Evolutionary conservation across 2,113 vertebrate genomes (phyloP).

Genomic region (Merops nubicus): DNA sequence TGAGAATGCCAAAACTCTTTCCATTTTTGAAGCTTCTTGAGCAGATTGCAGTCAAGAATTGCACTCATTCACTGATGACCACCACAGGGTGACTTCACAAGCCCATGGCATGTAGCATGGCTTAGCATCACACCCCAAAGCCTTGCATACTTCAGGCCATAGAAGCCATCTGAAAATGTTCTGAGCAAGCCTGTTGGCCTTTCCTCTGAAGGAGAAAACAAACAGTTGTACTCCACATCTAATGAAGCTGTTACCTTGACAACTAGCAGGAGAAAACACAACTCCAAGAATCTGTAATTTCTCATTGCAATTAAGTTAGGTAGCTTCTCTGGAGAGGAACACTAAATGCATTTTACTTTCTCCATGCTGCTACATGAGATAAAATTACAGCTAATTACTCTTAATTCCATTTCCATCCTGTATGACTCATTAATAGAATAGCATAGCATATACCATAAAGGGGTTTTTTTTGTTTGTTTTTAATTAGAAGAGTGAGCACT

Average conservation of each 20-base stretch:
- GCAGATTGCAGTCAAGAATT: background rate
- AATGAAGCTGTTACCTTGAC: background rate
- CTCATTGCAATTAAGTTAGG: conserved; percentile 22
- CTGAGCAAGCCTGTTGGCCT: background rate
- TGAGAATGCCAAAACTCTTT: fast-evolving
- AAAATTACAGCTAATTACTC: conserved; percentile 49
- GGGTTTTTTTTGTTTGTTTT: background rate
- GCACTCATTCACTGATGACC: background rate
- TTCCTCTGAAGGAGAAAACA: background rate
- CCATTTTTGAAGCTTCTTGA: background rate
- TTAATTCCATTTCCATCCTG: conserved; percentile 43
- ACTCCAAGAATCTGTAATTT: background rate
- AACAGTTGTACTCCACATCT: background rate
- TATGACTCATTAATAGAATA: conserved; percentile 47
- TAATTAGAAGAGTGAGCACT: background rate
- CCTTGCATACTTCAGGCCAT: background rate
- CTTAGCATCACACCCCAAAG: background rate
- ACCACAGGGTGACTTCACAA: background rate
- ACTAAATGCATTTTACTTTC: conserved; percentile 28
- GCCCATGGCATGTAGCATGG: background rate
- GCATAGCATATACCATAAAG: background rate
- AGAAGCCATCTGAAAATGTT: background rate
- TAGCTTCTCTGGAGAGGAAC: conserved; percentile 17
- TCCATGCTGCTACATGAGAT: background rate
- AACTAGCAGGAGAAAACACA: background rate